A percentile compares a stretch with the other conserved stretches of the same genome.
Evolutionary conservation across 2,113 vertebrate species (phyloP).

Genomic region (Scopus umbretta): DNA sequence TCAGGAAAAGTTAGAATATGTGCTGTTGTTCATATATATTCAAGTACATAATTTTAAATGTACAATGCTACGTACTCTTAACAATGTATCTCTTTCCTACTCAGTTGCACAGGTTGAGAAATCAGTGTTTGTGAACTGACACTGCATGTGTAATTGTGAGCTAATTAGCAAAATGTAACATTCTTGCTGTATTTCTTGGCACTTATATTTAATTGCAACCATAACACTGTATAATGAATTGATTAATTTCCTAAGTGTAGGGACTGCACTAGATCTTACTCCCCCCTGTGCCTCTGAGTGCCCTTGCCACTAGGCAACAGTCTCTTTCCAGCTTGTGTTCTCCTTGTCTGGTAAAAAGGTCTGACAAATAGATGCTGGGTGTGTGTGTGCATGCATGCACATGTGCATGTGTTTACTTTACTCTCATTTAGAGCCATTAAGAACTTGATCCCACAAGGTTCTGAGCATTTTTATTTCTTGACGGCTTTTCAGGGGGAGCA

Average conservation of each 20-base stretch:
- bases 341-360: background rate
- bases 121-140: background rate
- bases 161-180: background rate
- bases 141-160: background rate
- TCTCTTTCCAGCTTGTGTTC: background rate
- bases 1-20: background rate
- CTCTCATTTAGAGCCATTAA: slow-evolving; percentile 51
- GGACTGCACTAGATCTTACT: background rate
- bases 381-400: slow-evolving; percentile 32
- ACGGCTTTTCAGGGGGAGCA: background rate
- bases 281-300: background rate
- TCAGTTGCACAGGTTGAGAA: background rate
- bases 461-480: slow-evolving; percentile 39
- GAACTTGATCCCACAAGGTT: slow-evolving; percentile 17
- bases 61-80: background rate
- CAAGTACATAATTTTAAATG: background rate
- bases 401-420: slow-evolving; percentile 49
- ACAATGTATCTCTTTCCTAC: background rate
- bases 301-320: background rate
- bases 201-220: background rate
- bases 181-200: slow-evolving; percentile 1
- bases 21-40: background rate
- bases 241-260: background rate
- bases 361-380: slow-evolving; percentile 42
- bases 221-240: background rate